Evolutionary conservation across 2,797 vertebrate species (phyloP).

Genomic region (Myripristis murdjan): DNA sequence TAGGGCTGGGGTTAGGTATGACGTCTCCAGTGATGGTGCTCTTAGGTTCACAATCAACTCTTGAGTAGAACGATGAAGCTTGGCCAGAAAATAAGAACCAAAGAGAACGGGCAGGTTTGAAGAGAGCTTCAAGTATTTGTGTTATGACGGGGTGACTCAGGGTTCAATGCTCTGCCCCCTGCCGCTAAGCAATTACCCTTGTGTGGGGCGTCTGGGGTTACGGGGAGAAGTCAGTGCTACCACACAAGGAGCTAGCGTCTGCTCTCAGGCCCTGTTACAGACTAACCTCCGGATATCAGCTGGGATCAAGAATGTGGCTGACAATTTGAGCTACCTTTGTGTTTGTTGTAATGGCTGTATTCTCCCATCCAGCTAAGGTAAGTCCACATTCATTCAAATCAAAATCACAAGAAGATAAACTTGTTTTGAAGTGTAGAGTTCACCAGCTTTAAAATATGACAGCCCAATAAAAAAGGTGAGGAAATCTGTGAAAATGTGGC

Average conservation of each 20-base stretch:
- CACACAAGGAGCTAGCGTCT: conserved; percentile 62
- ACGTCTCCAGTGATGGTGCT: not conserved
- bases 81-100: conserved; percentile 11
- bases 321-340: conserved; percentile 14
- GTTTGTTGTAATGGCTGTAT: conserved; percentile 2
- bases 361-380: not conserved
- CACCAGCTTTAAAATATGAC: conserved; percentile 13
- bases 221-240: conserved; percentile 49
- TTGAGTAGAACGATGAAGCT: conserved; percentile 3
- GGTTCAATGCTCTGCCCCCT: conserved; percentile 73
- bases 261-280: conserved; percentile 22
- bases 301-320: conserved; percentile 27
- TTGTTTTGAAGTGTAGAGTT: not conserved
- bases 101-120: conserved; percentile 9
- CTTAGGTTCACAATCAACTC: not conserved
- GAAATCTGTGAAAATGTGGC: not conserved
- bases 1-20: not conserved
- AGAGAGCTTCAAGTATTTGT: conserved; percentile 64
- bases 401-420: conserved; percentile 19
- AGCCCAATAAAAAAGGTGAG: not conserved
- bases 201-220: conserved; percentile 61
- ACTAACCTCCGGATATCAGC: conserved; percentile 37
- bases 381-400: conserved; percentile 16
- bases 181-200: conserved; percentile 70
- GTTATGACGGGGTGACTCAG: conserved; percentile 73